These are phyloP conservation scores for Orchestes rusci DNA, from an alignment of 2,888 invertebrate genomes.

Conservation along the genomic window DNA sequence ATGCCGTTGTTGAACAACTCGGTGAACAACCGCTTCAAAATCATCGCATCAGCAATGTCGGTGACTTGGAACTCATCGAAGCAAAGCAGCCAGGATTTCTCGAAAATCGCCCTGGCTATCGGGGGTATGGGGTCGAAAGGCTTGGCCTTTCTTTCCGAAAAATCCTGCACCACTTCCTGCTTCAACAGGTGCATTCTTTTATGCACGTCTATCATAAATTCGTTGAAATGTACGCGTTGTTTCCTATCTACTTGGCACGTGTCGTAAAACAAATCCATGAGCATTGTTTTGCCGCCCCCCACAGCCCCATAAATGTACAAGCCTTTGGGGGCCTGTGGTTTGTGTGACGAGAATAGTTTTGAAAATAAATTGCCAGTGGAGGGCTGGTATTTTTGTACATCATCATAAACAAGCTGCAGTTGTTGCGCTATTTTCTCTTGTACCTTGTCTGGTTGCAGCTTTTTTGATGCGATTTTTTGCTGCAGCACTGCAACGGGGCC, in stretches of 20 bases:
- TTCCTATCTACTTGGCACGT: conserved; percentile 62
- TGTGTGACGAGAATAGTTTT: conserved; percentile 33
- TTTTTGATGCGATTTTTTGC: conserved; percentile 52
- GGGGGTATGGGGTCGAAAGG: conserved; percentile 93
- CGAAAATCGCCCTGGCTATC: conserved; percentile 80
- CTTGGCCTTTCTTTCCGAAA: conserved; percentile 50
- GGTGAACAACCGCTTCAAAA: conserved; percentile 90
- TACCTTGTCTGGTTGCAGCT: conserved; percentile 59
- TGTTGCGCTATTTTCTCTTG: conserved; percentile 62
- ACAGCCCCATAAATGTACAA: conserved; percentile 87
- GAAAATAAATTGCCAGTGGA: conserved; percentile 44
- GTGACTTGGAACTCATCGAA: conserved; percentile 99
- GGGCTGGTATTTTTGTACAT: conserved; percentile 55
- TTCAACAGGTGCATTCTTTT: conserved; percentile 72
- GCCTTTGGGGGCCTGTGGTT: conserved; percentile 59
- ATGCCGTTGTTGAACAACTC: conserved; percentile 87
- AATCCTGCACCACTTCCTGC: conserved; percentile 48
- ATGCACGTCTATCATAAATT: conserved; percentile 97
- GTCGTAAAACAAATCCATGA: conserved; percentile 97
- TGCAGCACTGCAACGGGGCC: conserved; percentile 43
- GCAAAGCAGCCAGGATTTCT: conserved; percentile 87
- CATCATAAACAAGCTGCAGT: conserved; percentile 61
- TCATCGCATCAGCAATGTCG: conserved; percentile 99
- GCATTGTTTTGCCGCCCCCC: conserved; percentile 96
- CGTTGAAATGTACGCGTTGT: conserved; percentile 88